Percentiles rank a stretch among this genome's conserved stretches.
phyloP scores from a whole-genome alignment of 2,888 invertebrate genomes.

The Alviniconcha strummeri region DNA sequence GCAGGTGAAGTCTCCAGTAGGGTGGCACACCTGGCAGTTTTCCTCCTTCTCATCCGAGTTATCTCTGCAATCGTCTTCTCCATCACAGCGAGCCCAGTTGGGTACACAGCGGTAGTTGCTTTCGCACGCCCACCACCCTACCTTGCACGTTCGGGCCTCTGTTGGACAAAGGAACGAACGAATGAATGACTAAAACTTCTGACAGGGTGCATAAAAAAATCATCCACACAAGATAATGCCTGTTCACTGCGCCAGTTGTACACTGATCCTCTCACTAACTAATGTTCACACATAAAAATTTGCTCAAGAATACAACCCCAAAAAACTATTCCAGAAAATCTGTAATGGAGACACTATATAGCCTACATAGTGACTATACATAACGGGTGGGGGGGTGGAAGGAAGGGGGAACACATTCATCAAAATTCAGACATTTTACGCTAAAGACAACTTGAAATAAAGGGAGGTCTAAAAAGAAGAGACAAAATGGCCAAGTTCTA shows the following conservation, averaged over 20 bases:
- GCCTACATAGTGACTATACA: too few relatives aligned
- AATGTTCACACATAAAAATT: neutral
- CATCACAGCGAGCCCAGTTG: slow-evolving; percentile 98
- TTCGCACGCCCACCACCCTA: slow-evolving; percentile 96
- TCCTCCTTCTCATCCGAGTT: slow-evolving; percentile 93
- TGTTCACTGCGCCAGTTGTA: neutral
- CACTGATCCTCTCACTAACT: too few relatives aligned
- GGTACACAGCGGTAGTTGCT: slow-evolving; percentile 97
- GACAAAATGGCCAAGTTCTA: too few relatives aligned
- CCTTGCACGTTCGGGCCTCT: slow-evolving; percentile 92
- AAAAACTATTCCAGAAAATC: too few relatives aligned
- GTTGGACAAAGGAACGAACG: neutral
- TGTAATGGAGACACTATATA: too few relatives aligned
- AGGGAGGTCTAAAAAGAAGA: too few relatives aligned
- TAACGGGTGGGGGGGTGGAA: too few relatives aligned
- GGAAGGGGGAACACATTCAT: too few relatives aligned
- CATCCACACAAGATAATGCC: neutral
- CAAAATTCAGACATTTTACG: too few relatives aligned
- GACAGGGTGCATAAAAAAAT: neutral
- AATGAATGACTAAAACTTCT: neutral
- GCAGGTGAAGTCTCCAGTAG: slow-evolving; percentile 93
- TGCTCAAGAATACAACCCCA: too few relatives aligned
- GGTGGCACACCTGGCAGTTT: slow-evolving; percentile 91
- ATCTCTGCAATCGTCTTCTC: slow-evolving; percentile 96
- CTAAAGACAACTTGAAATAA: too few relatives aligned